Conservation (phyloP, 2,797 vertebrate species). For the Ispidina picta region DNA sequence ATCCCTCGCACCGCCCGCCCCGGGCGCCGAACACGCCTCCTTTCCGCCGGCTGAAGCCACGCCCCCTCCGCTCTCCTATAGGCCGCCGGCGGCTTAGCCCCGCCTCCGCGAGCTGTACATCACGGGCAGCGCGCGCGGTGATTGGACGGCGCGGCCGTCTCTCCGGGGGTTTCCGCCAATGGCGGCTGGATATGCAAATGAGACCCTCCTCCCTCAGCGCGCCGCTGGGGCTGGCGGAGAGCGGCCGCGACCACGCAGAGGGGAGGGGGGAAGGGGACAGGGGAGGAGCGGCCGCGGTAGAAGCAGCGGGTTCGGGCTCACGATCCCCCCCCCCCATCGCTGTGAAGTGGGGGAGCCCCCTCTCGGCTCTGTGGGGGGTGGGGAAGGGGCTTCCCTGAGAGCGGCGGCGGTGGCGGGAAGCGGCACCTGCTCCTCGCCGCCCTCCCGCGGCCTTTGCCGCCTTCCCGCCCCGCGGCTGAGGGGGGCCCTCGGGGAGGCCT, state of each 20-base stretch:
- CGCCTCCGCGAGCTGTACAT: fast-evolving
- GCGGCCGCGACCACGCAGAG: not conserved
- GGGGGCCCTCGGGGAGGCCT: not conserved
- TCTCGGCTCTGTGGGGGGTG: not conserved
- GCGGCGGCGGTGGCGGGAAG: not conserved
- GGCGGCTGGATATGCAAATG: not conserved
- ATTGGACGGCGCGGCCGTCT: not conserved
- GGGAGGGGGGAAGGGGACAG: not conserved
- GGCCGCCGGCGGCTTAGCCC: fast-evolving
- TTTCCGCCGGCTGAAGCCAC: too few relatives aligned
- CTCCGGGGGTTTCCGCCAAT: not conserved
- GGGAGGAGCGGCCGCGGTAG: too few relatives aligned
- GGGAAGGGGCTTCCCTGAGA: not conserved
- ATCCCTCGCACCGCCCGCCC: not conserved
- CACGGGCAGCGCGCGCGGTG: fast-evolving
- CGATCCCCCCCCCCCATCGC: fast-evolving
- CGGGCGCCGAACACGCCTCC: not conserved
- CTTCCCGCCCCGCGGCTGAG: not conserved
- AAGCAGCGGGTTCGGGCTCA: too few relatives aligned
- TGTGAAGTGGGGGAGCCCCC: not conserved
- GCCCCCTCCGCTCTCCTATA: not conserved
- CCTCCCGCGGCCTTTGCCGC: too few relatives aligned
- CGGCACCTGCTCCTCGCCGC: not conserved
- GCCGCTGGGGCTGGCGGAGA: not conserved
- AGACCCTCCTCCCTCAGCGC: not conserved